Base-by-base conservation (phyloP, 2,888 invertebrate genomes). In the Sclerodermus sp. region DNA sequence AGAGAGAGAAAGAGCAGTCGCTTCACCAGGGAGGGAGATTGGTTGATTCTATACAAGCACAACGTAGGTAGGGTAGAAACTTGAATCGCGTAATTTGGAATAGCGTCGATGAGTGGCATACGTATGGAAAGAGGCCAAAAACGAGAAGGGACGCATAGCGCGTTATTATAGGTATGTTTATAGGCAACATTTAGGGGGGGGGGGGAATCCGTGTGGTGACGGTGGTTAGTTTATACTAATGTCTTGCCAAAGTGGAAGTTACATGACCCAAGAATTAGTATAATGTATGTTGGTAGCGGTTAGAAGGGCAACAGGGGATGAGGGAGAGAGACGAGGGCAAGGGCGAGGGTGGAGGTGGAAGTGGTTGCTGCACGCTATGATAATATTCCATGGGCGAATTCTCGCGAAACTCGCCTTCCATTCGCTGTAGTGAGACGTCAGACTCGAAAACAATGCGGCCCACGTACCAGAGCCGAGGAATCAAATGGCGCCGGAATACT, bases 251-350 rank as follows among this genome's bases (percentile, higher is more conserved):
- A 66, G 62, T 64, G 58, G 55, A 60, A 61, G 64, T 62, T 66
- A 63, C 67, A 67, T 57, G 61, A 62, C 58, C 60, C 51, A 53
- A 63, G 69, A 68, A 71, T 71, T 69, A 67, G 67, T 58, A 58
- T 69, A 67, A 69, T 66, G 58, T 62, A 67, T 53, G 61, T 49
- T 39, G 47, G 53, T 42, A 38, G 13, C 37, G 40, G 31, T 14
- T 16, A 41, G 12, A 38, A 23, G 41, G 23, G 23, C 8, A 23
- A 23, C 23, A 23, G 8, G 23, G 23, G 34, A 13, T 4, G 10
- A 13, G 34, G 23, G 46, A 29, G 37, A 42, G 42, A 37, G 13
- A 12, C 4, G 18, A 15, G 29, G 36, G 39, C 15, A n/a, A n/a
- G 41, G 31, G 15, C 15, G 31, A 12, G 37, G 2, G 34, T 30